Conservation (phyloP, 2,797 vertebrate species). For the Microhierax caerulescens region DNA sequence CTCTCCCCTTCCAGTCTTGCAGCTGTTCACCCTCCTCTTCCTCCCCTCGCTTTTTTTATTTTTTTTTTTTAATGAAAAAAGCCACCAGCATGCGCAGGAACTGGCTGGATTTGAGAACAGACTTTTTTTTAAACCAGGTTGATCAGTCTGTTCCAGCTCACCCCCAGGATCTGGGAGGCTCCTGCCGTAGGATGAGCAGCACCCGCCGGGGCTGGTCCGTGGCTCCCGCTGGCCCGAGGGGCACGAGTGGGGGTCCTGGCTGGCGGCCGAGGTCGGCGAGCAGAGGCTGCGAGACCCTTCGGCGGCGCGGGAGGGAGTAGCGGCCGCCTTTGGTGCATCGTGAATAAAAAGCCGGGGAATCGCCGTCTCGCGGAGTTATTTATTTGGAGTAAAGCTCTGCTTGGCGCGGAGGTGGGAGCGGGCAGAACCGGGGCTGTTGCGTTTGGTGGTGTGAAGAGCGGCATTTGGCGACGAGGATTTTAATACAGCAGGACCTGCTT, state of each 20-base stretch:
- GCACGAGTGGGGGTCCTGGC: neutral
- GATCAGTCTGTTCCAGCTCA: rapidly evolving
- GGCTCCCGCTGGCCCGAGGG: neutral
- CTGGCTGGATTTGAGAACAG: neutral
- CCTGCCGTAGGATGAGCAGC: neutral
- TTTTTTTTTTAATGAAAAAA: neutral
- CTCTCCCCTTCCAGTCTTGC: neutral
- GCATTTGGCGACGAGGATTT: neutral
- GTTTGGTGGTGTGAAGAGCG: neutral
- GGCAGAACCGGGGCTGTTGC: neutral
- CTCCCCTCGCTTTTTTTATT: neutral
- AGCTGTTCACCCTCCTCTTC: neutral
- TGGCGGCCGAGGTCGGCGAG: neutral
- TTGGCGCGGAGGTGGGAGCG: neutral
- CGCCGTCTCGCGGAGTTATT: neutral
- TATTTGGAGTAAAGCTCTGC: neutral
- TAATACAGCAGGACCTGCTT: neutral
- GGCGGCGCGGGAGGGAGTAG: neutral
- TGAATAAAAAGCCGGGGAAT: neutral
- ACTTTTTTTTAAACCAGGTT: neutral
- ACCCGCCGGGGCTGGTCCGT: neutral
- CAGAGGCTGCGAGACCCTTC: neutral
- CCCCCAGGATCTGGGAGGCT: neutral
- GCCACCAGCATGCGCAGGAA: neutral
- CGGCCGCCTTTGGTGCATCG: neutral